Evolutionary conservation across 2,888 invertebrate genomes (phyloP), one percentile per base, ranked within the genome.

Genomic region (Lacanobia wlatinum): DNA sequence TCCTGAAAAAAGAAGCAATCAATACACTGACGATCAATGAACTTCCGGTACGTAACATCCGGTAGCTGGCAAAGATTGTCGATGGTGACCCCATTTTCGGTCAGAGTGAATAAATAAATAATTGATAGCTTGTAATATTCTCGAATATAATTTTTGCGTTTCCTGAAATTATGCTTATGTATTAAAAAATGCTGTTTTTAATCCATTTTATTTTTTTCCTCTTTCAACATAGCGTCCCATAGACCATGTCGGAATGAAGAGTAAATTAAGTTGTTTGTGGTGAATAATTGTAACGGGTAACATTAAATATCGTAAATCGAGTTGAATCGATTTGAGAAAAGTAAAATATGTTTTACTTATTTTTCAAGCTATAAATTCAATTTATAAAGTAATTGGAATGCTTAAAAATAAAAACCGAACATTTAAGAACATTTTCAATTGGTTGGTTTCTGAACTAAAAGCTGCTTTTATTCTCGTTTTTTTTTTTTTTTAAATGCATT

Each of bases 41-140:
- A 64, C 65, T 61, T 16, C n/a, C n/a, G 18, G n/a, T 48, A 78
- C 82, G 84, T 72, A 73, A 83, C 64, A 78, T 84, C 87, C 84
- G 84, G 85, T 68, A 9, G 38, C 18, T 38, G 10, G 16, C 10
- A 21, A 52, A 56, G 6, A 68, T 78, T 86, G 78, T 84, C 82
- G 75, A 85, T 85, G 78, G 75, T 86, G 73, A 83, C 84, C 69
- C 61, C 23, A 73, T 60, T 83, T 55, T 50, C 2, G 0, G 4
- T 16, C 8, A 7, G 1, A 40, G 16, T 21, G 18, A 12, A 2
- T n/a, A 16, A 60, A 63, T 43, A 9, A n/a, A n/a, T 28, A 34
- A 34, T 64, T n/a, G 0, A 28, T 21, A 21, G 16, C 7, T 18
- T 7, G 1, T 2, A 72, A 28, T 53, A 56, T 8, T 28, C 7